Evolutionary conservation across 1,140 invertebrate species (phyloP), one percentile per base, ranked within the genome.

Genomic region (Galleria mellonella): DNA sequence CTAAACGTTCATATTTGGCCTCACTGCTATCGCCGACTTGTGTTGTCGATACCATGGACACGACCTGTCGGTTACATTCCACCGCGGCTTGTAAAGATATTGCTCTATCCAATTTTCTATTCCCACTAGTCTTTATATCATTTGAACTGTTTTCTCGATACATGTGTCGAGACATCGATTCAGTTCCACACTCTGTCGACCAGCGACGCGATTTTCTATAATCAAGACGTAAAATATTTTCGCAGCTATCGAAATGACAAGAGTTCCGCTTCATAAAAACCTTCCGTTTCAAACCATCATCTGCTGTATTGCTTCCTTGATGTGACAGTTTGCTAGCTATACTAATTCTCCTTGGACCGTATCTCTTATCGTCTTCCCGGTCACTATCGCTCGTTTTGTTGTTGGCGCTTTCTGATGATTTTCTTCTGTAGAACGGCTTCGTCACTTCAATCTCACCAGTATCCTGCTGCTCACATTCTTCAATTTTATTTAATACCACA

Each of bases 261-360:
- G 57, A 43, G 32, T 59, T 65, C 36, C 64, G 64, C 42, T 62
- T 79, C 2, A 61, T 57, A 15, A 83, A 39, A 12, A 71, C 58
- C 32, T 62, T 62, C 15, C 68, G 78, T 35, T 66, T 66, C 41
- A 83, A 61, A 54, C 63, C 47, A 11, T 36, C 51, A 10, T 36
- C 46, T 32, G 51, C 39, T 52, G 61, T 71, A 28, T 33, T 55
- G 27, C 39, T 47, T 28, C 51, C 44, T 31, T 70, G 54, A 15
- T 66, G 53, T 44, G 59, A 62, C 30, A 54, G 40, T n/a, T 60
- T 65, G 10, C 46, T 41, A 7, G 47, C 52, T 7, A 72, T 62
- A 13, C 70, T 62, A 9, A 64, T 28, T 50, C 63, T 61, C n/a
- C n/a, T n/a, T n/a, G n/a, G n/a, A n/a, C n/a, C n/a, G n/a, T n/a